Evolutionary conservation across 2,113 vertebrate species (phyloP).

Genomic region (Dissostichus mawsoni): DNA sequence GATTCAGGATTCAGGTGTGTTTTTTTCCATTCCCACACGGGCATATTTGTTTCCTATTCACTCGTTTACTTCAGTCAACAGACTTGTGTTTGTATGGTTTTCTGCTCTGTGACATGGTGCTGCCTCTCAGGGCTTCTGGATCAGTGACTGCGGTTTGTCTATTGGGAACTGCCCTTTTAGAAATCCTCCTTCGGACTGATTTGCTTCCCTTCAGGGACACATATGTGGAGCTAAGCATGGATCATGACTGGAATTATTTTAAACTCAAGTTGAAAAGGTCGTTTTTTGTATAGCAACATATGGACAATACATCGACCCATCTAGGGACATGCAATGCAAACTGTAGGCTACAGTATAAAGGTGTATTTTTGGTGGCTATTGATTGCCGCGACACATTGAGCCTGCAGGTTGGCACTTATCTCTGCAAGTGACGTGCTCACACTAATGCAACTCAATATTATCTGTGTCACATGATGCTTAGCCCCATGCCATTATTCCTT

Average conservation of each 20-base stretch:
- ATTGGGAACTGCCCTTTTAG: neutral
- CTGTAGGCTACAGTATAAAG: neutral
- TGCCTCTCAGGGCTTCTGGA: neutral
- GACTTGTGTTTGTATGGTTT: neutral
- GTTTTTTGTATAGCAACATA: no score
- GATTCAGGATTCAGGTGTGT: neutral
- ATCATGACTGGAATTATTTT: neutral
- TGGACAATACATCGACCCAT: no score
- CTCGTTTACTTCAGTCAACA: neutral
- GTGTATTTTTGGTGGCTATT: neutral
- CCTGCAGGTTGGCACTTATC: neutral
- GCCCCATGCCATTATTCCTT: no score
- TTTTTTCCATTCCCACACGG: neutral
- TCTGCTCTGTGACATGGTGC: neutral
- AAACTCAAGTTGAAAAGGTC: neutral
- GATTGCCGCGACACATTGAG: neutral
- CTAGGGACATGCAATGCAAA: neutral
- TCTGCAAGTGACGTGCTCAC: slow-evolving; percentile 30
- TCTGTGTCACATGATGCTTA: no score
- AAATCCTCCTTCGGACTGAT: neutral
- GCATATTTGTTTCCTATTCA: neutral
- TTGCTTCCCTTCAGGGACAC: neutral
- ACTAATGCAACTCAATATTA: slow-evolving; percentile 54
- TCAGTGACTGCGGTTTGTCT: neutral
- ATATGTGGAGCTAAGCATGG: neutral